phyloP scores from a whole-genome alignment of 2,888 invertebrate genomes.

The Chaetoderma sp. region DNA sequence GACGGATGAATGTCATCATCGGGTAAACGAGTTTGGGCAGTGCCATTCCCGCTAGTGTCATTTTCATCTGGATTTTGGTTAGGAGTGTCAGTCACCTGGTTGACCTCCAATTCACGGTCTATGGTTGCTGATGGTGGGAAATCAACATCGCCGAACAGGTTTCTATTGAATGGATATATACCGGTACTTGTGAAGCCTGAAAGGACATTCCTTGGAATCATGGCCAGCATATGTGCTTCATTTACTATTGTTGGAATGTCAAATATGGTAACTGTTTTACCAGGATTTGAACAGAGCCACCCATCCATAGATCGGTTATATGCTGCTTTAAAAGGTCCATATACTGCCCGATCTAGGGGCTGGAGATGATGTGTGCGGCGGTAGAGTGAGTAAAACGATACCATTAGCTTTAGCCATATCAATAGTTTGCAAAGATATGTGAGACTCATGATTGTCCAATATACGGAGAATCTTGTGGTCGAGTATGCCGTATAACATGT shows the following conservation, averaged over 20 bases:
- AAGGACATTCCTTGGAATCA: constrained; percentile 10
- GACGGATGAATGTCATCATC: too few species aligned
- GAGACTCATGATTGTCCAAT: constrained; percentile 25
- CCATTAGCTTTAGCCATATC: constrained; percentile 28
- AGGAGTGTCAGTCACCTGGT: too few species aligned
- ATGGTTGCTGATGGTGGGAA: neutral
- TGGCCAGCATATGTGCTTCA: constrained; percentile 13
- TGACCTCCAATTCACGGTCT: neutral
- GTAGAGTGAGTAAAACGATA: constrained; percentile 33
- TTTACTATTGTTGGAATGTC: constrained; percentile 18
- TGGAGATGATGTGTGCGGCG: constrained; percentile 35
- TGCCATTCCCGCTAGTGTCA: too few species aligned
- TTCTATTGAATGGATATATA: constrained; percentile 7
- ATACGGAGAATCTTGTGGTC: constrained; percentile 24
- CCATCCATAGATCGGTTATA: constrained; percentile 54
- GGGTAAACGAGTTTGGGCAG: too few species aligned
- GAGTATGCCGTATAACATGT: constrained; percentile 14
- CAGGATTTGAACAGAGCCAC: constrained; percentile 57
- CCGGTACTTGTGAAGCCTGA: constrained; percentile 3
- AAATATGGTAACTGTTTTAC: constrained; percentile 54
- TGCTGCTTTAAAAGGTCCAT: constrained; percentile 53
- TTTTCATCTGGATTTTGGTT: too few species aligned
- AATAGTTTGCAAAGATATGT: constrained; percentile 13
- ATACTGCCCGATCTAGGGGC: constrained; percentile 47
- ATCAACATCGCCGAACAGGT: constrained; percentile 3